Conservation (phyloP, 2,888 invertebrate genomes). For the Hypsopygia costalis region DNA sequence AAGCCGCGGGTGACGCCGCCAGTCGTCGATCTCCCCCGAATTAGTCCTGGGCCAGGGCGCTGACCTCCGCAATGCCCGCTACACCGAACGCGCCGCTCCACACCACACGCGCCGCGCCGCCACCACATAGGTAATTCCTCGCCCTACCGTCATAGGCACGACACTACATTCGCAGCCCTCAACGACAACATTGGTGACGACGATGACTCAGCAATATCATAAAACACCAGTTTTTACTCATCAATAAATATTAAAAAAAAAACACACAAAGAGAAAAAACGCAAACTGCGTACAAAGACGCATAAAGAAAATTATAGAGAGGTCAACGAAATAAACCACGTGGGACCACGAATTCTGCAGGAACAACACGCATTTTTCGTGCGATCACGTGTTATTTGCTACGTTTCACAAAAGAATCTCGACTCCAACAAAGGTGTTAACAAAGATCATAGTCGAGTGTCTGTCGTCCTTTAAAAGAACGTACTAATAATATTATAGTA, state of each 20-base stretch:
- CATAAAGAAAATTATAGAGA: slow-evolving; percentile 32
- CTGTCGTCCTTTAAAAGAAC: no score
- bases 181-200: neutral
- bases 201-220: slow-evolving; percentile 1
- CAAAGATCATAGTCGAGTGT: slow-evolving; percentile 7
- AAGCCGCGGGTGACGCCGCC: slow-evolving; percentile 60
- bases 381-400: slow-evolving; percentile 30
- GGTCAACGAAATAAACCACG: slow-evolving; percentile 49
- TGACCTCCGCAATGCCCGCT: slow-evolving; percentile 50
- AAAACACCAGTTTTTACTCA: neutral
- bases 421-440: slow-evolving; percentile 22
- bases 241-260: slow-evolving; percentile 10
- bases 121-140: slow-evolving; percentile 27
- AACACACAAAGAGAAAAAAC: slow-evolving; percentile 37
- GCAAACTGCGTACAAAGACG: slow-evolving; percentile 10
- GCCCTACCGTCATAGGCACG: slow-evolving; percentile 23
- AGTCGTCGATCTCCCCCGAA: slow-evolving; percentile 79
- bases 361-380: slow-evolving; percentile 24
- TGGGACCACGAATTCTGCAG: slow-evolving; percentile 26
- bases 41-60: slow-evolving; percentile 77
- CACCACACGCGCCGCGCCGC: slow-evolving; percentile 26
- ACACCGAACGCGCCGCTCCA: slow-evolving; percentile 36
- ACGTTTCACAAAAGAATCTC: slow-evolving; percentile 26
- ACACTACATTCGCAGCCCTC: neutral
- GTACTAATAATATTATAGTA: no score